Evolutionary conservation across 2,113 vertebrate genomes (phyloP).

Genomic region (Mirza zaza): DNA sequence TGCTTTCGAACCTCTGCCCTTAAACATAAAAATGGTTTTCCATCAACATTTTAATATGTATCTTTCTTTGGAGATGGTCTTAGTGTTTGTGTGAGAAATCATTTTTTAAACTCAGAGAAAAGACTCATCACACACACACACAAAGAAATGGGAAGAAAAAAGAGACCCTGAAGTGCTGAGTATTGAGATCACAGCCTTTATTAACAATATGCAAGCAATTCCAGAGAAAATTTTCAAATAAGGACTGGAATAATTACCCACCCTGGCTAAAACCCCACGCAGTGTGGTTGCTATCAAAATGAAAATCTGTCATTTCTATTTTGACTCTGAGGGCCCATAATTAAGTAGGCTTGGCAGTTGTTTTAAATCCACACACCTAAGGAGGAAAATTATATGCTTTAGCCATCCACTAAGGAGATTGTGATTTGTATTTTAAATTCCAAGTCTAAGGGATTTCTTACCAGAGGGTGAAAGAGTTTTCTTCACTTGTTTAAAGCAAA

Average conservation of each 20-base stretch:
- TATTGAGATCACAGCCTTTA: constrained; percentile 44
- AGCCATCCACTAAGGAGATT: constrained; percentile 61
- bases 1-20: constrained; percentile 7
- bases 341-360: constrained; percentile 67
- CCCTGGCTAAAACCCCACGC: constrained; percentile 69
- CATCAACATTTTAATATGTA: not conserved
- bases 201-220: constrained; percentile 57
- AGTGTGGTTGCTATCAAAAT: constrained; percentile 61
- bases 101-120: constrained; percentile 51
- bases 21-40: constrained; percentile 5
- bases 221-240: constrained; percentile 55
- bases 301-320: constrained; percentile 79
- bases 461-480: constrained; percentile 47
- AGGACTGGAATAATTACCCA: constrained; percentile 73
- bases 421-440: constrained; percentile 62
- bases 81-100: not conserved
- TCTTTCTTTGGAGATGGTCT: not conserved
- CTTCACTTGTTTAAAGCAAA: constrained; percentile 55
- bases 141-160: not conserved
- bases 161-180: not conserved
- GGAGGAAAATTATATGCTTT: constrained; percentile 74
- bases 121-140: not conserved
- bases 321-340: constrained; percentile 74
- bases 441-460: constrained; percentile 41
- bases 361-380: constrained; percentile 71